phyloP scores from a whole-genome alignment of 2,113 vertebrate species.

The Malurus cyaneus region DNA sequence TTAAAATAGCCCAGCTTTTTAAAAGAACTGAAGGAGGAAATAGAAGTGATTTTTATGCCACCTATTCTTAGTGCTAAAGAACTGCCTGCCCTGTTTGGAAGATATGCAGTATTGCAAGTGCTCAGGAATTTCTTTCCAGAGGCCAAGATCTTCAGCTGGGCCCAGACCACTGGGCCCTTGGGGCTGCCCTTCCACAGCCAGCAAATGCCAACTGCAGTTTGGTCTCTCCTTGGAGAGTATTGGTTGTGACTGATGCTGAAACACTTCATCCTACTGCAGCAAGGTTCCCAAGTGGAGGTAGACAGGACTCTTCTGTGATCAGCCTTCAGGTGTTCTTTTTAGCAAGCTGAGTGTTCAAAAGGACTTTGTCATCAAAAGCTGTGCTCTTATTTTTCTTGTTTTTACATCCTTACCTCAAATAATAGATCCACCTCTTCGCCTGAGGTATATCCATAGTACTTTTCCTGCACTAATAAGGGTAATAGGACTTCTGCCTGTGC shows the following conservation, averaged over 20 bases:
- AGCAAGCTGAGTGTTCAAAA: background rate
- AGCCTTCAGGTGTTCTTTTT: background rate
- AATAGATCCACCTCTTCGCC: background rate
- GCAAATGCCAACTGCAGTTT: background rate
- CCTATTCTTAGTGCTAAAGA: background rate
- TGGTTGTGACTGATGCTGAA: background rate
- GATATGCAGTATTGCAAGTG: background rate
- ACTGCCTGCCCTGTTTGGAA: background rate
- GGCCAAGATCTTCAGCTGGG: background rate
- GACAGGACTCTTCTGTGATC: background rate
- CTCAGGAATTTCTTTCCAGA: background rate
- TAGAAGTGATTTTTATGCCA: background rate
- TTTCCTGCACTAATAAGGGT: background rate
- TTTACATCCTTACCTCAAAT: background rate
- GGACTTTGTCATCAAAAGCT: background rate
- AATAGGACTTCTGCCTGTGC: background rate
- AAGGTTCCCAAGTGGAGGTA: background rate
- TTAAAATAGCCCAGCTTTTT: background rate
- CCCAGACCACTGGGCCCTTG: background rate
- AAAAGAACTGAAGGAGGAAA: background rate
- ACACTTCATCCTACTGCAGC: fast-evolving
- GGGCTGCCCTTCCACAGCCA: background rate
- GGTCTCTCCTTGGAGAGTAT: fast-evolving
- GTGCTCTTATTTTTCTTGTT: background rate
- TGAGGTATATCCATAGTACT: background rate